Conservation (phyloP, 2,888 invertebrate species). For the Copidosoma aretas region DNA sequence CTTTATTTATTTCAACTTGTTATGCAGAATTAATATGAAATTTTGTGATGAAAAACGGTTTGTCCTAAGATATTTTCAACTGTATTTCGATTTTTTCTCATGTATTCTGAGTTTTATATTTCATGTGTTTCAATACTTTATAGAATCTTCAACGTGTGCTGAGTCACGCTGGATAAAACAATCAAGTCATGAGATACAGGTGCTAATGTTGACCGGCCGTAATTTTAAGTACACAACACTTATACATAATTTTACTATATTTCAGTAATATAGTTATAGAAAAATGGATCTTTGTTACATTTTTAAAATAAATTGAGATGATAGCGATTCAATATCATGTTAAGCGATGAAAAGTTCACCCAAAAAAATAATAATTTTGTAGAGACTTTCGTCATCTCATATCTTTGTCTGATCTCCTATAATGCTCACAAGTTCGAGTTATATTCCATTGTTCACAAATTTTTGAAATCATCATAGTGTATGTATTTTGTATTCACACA, state of each 20-base stretch:
- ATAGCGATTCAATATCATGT: slow-evolving; percentile 30
- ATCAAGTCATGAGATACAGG: slow-evolving; percentile 32
- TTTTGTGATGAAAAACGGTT: not conserved
- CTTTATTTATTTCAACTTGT: not conserved
- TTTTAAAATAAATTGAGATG: slow-evolving; percentile 21
- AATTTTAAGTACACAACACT: slow-evolving; percentile 34
- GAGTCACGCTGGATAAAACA: slow-evolving; percentile 16
- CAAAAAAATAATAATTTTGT: slow-evolving; percentile 30
- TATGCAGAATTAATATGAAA: too few relatives aligned
- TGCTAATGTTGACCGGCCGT: slow-evolving; percentile 39
- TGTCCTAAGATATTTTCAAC: not conserved
- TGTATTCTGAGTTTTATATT: not conserved
- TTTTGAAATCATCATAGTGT: too few relatives aligned
- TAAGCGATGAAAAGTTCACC: slow-evolving; percentile 22
- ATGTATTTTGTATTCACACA: too few relatives aligned
- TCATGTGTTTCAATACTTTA: slow-evolving; percentile 6
- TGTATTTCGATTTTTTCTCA: not conserved
- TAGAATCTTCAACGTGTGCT: slow-evolving; percentile 3
- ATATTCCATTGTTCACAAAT: too few relatives aligned
- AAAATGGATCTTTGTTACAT: slow-evolving; percentile 7
- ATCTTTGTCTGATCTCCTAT: too few relatives aligned
- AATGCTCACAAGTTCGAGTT: too few relatives aligned
- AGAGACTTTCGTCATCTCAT: slow-evolving; percentile 26
- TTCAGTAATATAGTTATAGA: too few relatives aligned
- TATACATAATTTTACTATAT: too few relatives aligned